phyloP scores from a whole-genome alignment of 1,140 invertebrate species.

The Drosophila nebulosa region DNA sequence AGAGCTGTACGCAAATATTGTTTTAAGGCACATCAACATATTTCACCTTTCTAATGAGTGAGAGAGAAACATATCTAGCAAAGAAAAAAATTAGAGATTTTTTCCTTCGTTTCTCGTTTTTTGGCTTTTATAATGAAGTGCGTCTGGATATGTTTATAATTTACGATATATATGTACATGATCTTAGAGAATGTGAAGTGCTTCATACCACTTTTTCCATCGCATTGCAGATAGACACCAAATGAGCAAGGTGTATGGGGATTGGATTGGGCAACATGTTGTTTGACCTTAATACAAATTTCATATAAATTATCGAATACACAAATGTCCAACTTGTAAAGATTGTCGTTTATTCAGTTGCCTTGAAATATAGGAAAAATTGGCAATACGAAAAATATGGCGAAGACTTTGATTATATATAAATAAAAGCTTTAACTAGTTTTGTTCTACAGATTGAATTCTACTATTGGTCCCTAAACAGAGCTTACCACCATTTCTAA shows the following conservation, averaged over 20 bases:
- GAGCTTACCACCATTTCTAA: no score
- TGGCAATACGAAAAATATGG: no score
- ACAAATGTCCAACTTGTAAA: neutral
- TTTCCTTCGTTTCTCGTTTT: slow-evolving; percentile 12
- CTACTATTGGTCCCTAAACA: no score
- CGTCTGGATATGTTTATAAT: slow-evolving; percentile 72
- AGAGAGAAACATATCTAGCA: neutral
- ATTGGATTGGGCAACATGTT: neutral
- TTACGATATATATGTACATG: slow-evolving; percentile 47
- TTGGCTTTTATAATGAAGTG: slow-evolving; percentile 62
- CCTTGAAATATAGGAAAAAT: neutral
- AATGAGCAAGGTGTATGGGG: neutral
- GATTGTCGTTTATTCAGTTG: neutral
- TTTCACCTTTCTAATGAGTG: slow-evolving; percentile 57
- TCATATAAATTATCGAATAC: neutral
- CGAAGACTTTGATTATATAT: no score
- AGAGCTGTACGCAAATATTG: slow-evolving; percentile 59
- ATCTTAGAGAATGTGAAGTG: neutral
- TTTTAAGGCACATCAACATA: slow-evolving; percentile 75
- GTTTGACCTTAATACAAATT: neutral
- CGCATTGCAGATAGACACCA: neutral
- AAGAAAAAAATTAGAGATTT: slow-evolving; percentile 2
- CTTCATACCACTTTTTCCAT: neutral
- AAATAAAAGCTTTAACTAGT: neutral
- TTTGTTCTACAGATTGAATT: no score